Evolutionary conservation across 2,888 invertebrate genomes (phyloP).

Genomic region (Netelia virgata): DNA sequence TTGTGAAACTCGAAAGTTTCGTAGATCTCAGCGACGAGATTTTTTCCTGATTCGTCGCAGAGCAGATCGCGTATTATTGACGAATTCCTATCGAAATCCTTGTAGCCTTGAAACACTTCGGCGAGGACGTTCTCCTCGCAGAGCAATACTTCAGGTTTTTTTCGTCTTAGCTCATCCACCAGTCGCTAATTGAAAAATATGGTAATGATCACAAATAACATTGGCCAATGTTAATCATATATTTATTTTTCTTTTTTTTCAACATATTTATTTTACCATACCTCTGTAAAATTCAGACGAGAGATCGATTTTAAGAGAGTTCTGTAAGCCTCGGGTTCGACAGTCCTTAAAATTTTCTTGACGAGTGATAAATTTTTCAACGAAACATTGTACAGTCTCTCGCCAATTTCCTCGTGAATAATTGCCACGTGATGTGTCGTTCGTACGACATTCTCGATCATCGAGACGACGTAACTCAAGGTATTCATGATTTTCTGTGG

Average conservation of each 20-base stretch:
- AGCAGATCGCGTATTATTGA: slow-evolving; percentile 71
- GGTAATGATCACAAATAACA: not conserved
- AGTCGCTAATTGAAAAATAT: slow-evolving; percentile 71
- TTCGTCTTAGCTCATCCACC: slow-evolving; percentile 61
- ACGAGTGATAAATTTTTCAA: slow-evolving; percentile 74
- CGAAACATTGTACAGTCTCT: slow-evolving; percentile 75
- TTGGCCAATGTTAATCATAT: not conserved
- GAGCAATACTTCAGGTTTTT: slow-evolving; percentile 71
- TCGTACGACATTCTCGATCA: slow-evolving; percentile 74
- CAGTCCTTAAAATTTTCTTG: slow-evolving; percentile 72
- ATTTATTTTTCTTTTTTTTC: not conserved
- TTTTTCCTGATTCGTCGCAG: slow-evolving; percentile 76
- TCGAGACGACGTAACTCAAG: slow-evolving; percentile 76
- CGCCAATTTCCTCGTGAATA: slow-evolving; percentile 75
- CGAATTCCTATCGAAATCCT: slow-evolving; percentile 68
- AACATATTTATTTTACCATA: slow-evolving; percentile 44
- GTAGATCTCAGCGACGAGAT: slow-evolving; percentile 77
- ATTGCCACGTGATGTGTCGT: slow-evolving; percentile 78
- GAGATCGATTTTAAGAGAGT: slow-evolving; percentile 76
- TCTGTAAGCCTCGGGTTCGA: slow-evolving; percentile 76
- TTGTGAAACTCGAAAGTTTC: slow-evolving; percentile 75
- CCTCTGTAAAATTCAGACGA: slow-evolving; percentile 75
- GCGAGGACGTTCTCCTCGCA: slow-evolving; percentile 74
- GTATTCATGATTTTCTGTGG: slow-evolving; percentile 75
- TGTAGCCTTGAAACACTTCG: slow-evolving; percentile 74